Percentiles rank a stretch among this genome's conserved stretches.
Conservation (phyloP, 2,888 invertebrate genomes). For the Leucophenga montana region DNA sequence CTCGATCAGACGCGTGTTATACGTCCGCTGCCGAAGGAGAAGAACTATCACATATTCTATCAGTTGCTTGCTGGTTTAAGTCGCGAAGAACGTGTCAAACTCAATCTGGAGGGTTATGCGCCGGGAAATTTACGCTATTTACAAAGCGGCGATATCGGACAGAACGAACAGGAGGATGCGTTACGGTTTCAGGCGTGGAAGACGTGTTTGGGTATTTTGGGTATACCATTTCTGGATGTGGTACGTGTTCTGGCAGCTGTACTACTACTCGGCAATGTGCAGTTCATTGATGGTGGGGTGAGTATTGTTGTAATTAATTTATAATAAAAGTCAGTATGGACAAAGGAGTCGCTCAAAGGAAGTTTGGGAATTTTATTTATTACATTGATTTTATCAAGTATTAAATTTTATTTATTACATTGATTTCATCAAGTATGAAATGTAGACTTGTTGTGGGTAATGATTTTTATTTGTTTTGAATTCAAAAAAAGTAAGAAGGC, state of each 20-base stretch:
- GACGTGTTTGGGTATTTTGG: conserved; percentile 89
- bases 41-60: conserved; percentile 97
- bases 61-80: conserved; percentile 93
- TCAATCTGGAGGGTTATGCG: conserved; percentile 90
- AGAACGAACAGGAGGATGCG: conserved; percentile 83
- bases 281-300: conserved; percentile 85
- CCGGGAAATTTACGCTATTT: conserved; percentile 88
- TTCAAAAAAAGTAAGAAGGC: no score
- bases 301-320: conserved; percentile 39
- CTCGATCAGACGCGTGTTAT: conserved; percentile 94
- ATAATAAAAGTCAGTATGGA: no score
- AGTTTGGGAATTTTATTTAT: no score
- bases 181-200: conserved; percentile 92
- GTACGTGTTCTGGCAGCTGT: conserved; percentile 93
- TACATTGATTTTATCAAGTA: no score
- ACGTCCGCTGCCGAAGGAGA: conserved; percentile 87
- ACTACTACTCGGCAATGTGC: conserved; percentile 91
- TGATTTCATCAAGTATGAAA: no score
- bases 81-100: conserved; percentile 87
- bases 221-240: conserved; percentile 95
- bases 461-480: no score
- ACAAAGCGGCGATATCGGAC: conserved; percentile 81
- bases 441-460: no score
- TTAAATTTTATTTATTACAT: no score
- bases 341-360: no score